These are phyloP conservation scores for Botia almorhae DNA, from an alignment of 2,797 vertebrate species.

Conservation along the genomic window DNA sequence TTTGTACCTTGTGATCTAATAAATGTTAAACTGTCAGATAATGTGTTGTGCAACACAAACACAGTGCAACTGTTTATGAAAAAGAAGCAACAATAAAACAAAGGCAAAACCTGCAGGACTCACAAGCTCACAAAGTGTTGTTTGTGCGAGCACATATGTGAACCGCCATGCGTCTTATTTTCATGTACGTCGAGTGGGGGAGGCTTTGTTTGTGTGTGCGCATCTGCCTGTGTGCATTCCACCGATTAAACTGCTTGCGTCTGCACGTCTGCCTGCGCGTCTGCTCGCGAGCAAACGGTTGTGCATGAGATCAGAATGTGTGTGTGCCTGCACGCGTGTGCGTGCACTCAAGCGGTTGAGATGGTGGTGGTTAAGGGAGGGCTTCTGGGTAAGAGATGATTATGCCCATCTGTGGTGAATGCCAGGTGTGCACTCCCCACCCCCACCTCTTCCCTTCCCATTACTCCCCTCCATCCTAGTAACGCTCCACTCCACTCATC, in stretches of 20 bases:
- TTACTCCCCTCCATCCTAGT: constrained; percentile 59
- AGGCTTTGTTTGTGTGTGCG: constrained; percentile 38
- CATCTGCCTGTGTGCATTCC: constrained; percentile 39
- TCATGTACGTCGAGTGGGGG: constrained; percentile 3
- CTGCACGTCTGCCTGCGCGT: constrained; percentile 50
- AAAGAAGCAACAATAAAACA: constrained; percentile 55
- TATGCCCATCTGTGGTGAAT: constrained; percentile 81
- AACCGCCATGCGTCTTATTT: constrained; percentile 7
- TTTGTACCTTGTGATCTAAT: constrained; percentile 64
- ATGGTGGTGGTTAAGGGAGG: constrained; percentile 53
- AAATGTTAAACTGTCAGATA: constrained; percentile 65
- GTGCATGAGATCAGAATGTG: constrained; percentile 53
- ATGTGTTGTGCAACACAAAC: constrained; percentile 41
- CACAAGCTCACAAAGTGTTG: neutral
- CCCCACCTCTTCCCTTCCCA: constrained; percentile 49
- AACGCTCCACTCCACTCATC: constrained; percentile 68
- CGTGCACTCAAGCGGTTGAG: constrained; percentile 54
- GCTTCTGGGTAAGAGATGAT: constrained; percentile 74
- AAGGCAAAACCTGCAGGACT: constrained; percentile 4
- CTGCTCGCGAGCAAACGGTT: constrained; percentile 52
- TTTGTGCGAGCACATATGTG: neutral
- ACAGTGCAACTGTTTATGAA: constrained; percentile 12
- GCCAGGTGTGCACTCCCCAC: constrained; percentile 76
- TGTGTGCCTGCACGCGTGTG: constrained; percentile 46
- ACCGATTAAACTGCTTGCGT: constrained; percentile 48